phyloP scores from a whole-genome alignment of 2,888 invertebrate species.

The Ischnus inquisitorius region DNA sequence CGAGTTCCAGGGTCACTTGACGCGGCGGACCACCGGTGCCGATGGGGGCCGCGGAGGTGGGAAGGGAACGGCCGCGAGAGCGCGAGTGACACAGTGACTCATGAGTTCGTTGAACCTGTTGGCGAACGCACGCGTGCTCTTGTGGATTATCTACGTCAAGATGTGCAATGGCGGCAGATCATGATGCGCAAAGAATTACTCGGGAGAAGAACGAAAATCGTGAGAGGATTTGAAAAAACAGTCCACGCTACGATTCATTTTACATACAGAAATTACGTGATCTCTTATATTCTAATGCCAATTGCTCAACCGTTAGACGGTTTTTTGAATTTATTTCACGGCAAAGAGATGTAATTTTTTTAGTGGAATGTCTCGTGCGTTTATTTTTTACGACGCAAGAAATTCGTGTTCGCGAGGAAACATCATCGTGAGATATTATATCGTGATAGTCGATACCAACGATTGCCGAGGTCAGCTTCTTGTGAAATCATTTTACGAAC shows the following conservation, averaged over 20 bases:
- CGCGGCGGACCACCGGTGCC: constrained; percentile 65
- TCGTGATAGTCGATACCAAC: neutral
- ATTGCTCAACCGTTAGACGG: neutral
- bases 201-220: neutral
- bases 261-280: neutral
- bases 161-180: constrained; percentile 64
- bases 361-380: neutral
- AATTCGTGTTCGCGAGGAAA: neutral
- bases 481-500: constrained; percentile 26
- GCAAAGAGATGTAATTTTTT: neutral
- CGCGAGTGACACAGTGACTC: constrained; percentile 70
- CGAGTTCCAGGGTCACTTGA: constrained; percentile 67
- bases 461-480: constrained; percentile 8
- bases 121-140: constrained; percentile 70
- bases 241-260: neutral
- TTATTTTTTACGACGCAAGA: neutral
- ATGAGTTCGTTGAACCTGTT: constrained; percentile 72
- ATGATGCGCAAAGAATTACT: constrained; percentile 28
- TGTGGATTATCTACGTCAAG: constrained; percentile 41
- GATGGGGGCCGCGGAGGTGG: constrained; percentile 1
- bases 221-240: neutral
- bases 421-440: neutral
- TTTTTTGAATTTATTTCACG: neutral
- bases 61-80: constrained; percentile 52
- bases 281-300: neutral